Percentiles rank a stretch among this genome's conserved stretches.
phyloP scores from a whole-genome alignment of 2,888 invertebrate species.

The Nemoura dubitans region DNA sequence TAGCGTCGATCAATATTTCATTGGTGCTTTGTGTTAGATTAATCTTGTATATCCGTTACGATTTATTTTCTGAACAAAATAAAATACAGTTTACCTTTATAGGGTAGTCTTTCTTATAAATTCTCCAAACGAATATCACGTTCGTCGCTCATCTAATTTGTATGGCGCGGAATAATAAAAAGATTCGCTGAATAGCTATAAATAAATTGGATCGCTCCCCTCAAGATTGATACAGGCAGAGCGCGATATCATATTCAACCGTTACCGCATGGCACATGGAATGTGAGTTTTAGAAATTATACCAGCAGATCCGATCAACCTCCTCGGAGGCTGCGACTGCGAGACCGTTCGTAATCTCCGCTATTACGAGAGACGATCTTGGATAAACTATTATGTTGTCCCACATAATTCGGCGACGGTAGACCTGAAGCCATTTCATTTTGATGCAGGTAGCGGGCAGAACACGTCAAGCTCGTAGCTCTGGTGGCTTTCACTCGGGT shows the following conservation, averaged over 20 bases:
- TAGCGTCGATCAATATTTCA: not conserved
- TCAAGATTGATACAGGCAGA: not conserved
- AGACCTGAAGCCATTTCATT: not conserved
- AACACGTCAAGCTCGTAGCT: not conserved
- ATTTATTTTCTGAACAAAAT: not conserved
- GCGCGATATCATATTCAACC: not conserved
- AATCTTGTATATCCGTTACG: not conserved
- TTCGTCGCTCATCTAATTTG: not conserved
- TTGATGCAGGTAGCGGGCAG: not conserved
- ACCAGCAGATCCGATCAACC: not conserved
- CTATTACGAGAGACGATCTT: slow-evolving; percentile 22
- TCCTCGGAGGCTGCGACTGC: not conserved
- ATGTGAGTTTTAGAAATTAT: slow-evolving; percentile 18
- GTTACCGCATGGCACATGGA: not conserved
- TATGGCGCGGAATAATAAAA: not conserved
- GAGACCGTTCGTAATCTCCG: not conserved
- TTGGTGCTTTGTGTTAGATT: not conserved
- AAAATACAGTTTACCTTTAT: not conserved
- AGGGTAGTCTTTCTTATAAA: not conserved
- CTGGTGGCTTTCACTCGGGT: not conserved
- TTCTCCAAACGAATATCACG: not conserved
- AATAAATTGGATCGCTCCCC: slow-evolving; percentile 7
- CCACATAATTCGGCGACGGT: not conserved
- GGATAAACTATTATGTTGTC: not conserved
- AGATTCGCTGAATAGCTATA: not conserved